Percentiles rank a stretch among this genome's conserved stretches.
These are phyloP conservation scores for Platycnemis pennipes DNA, from an alignment of 2,888 invertebrate genomes.

Conservation along the genomic window DNA sequence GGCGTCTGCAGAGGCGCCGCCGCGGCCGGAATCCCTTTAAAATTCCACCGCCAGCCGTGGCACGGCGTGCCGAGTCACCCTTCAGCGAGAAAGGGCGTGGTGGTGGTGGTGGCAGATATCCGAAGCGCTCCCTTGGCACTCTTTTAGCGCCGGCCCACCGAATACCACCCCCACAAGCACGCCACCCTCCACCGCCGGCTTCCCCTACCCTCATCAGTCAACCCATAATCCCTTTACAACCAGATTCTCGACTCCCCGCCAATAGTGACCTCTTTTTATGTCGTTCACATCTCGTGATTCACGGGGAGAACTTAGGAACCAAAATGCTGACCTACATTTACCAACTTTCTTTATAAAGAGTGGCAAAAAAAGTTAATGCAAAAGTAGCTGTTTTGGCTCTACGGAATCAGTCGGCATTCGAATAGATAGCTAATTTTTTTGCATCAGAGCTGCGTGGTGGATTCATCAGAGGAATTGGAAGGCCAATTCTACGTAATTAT, in stretches of 20 bases:
- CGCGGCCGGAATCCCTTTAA: constrained; percentile 38
- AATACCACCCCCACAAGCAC: too few relatives aligned
- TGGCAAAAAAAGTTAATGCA: neutral
- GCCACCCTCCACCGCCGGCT: neutral
- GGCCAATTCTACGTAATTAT: too few relatives aligned
- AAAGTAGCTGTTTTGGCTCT: neutral
- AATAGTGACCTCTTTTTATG: neutral
- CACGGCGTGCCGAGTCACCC: neutral
- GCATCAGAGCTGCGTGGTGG: too few relatives aligned
- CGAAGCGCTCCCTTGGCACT: neutral
- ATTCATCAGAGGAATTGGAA: too few relatives aligned
- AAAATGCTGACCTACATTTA: neutral
- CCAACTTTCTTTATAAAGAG: neutral
- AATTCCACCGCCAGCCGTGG: constrained; percentile 5
- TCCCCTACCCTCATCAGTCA: neutral
- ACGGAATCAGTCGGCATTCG: neutral
- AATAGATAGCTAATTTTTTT: too few relatives aligned
- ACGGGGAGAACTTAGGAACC: neutral
- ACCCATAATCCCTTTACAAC: neutral
- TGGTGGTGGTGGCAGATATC: neutral
- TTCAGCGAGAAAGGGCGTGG: neutral
- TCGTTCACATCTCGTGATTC: neutral
- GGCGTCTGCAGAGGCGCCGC: constrained; percentile 34
- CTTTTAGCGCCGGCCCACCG: too few relatives aligned
- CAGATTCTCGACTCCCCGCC: neutral